Evolutionary conservation across 2,113 vertebrate species (phyloP).

Genomic region (Myanophis thanlyinensis): DNA sequence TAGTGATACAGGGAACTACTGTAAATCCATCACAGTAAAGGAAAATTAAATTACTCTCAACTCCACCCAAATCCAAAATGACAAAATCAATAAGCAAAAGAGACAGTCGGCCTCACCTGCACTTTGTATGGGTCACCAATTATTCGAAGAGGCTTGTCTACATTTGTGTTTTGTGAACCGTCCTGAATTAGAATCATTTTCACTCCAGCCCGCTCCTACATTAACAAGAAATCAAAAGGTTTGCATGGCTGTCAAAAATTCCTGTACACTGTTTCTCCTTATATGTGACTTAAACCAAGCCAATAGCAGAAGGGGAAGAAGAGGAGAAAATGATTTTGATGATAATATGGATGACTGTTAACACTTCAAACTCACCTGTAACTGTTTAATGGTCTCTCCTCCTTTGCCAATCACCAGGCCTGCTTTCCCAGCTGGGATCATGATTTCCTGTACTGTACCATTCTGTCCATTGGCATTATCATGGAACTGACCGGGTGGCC

Average conservation of each 20-base stretch:
- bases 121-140: slow-evolving; percentile 94
- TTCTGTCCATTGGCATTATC: slow-evolving; percentile 82
- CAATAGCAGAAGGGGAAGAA: background rate
- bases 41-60: background rate
- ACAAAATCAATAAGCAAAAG: background rate
- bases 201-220: slow-evolving; percentile 88
- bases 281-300: background rate
- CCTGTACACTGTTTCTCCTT: background rate
- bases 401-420: slow-evolving; percentile 92
- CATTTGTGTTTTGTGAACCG: slow-evolving; percentile 85
- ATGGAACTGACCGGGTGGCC: slow-evolving; percentile 79
- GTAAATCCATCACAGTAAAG: background rate
- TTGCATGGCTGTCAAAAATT: background rate
- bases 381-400: slow-evolving; percentile 93
- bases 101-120: slow-evolving; percentile 70
- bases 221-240: background rate
- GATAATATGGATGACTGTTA: background rate
- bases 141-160: slow-evolving; percentile 90
- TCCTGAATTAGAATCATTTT: slow-evolving; percentile 97
- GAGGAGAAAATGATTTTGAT: background rate
- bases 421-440: slow-evolving; percentile 89
- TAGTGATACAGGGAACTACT: background rate
- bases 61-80: background rate
- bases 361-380: slow-evolving; percentile 74
- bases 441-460: slow-evolving; percentile 89